Evolutionary conservation across 1,140 invertebrate genomes (phyloP).

Genomic region (Atta texana): DNA sequence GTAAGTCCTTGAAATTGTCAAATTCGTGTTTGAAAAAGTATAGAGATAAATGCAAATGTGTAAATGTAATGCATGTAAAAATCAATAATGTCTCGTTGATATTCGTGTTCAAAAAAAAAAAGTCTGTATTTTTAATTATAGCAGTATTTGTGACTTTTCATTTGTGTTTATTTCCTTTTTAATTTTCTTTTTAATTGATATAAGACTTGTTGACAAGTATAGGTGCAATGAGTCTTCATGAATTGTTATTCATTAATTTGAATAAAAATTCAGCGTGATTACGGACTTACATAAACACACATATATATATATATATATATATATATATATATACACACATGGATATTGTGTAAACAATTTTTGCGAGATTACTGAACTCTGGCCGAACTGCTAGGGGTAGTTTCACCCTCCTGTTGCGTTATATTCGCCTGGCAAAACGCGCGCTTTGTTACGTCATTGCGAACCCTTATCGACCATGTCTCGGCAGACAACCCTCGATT

Average conservation of each 20-base stretch:
- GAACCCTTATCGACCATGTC: slow-evolving; percentile 72
- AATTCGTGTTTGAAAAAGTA: neutral
- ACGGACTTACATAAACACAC: neutral
- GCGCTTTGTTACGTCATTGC: slow-evolving; percentile 84
- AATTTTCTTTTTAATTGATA: neutral
- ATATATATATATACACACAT: no score
- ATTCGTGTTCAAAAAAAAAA: neutral
- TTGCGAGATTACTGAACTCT: slow-evolving; percentile 40
- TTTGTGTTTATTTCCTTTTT: neutral
- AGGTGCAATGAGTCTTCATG: neutral
- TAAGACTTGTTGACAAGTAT: neutral
- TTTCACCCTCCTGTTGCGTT: neutral
- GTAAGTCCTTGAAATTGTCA: neutral
- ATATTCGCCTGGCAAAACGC: slow-evolving; percentile 82
- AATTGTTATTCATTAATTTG: neutral
- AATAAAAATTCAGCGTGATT: neutral
- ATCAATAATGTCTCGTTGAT: neutral
- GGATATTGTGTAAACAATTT: slow-evolving; percentile 16
- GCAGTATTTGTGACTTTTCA: neutral
- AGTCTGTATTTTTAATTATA: neutral
- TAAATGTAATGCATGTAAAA: neutral
- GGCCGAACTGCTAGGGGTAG: slow-evolving; percentile 56
- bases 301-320: no score
- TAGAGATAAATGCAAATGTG: neutral
- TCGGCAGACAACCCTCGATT: slow-evolving; percentile 64